Evolutionary conservation across 2,113 vertebrate species (phyloP).

Genomic region (Grammomys surdaster): DNA sequence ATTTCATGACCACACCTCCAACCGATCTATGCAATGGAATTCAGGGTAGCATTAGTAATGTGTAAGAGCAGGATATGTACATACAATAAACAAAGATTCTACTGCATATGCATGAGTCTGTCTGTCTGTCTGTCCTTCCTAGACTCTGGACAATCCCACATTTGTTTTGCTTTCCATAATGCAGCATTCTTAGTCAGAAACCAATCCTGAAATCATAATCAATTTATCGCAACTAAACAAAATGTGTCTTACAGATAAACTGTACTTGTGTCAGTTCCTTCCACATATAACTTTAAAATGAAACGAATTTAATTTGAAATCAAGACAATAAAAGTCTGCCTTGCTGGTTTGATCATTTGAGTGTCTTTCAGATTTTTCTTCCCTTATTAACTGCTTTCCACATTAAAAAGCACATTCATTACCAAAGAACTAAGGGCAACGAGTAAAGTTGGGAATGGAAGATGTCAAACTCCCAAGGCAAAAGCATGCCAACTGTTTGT

Average conservation of each 20-base stretch:
- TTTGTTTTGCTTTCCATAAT: background rate
- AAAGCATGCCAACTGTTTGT: background rate
- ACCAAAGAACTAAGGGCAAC: background rate
- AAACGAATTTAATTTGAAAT: background rate
- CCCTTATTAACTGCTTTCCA: conserved; percentile 81
- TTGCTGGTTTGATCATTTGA: conserved; percentile 84
- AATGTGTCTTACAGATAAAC: background rate
- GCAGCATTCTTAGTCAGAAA: background rate
- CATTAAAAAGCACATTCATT: conserved; percentile 74
- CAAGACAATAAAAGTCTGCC: conserved; percentile 61
- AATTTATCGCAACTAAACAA: background rate
- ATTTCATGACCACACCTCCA: background rate
- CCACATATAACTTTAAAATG: background rate
- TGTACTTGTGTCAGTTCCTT: background rate
- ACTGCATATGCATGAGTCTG: background rate
- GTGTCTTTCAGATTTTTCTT: conserved; percentile 83
- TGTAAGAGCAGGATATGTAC: background rate
- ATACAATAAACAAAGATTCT: background rate
- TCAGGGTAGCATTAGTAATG: background rate
- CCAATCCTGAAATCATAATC: background rate
- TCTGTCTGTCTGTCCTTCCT: background rate
- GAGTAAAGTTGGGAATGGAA: background rate
- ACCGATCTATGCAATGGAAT: background rate
- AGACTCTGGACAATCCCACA: background rate
- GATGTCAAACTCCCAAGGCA: background rate